A percentile compares a stretch with the other conserved stretches of the same genome.
Conservation (phyloP, 1,140 invertebrate species). For the Acromyrmex heyeri region DNA sequence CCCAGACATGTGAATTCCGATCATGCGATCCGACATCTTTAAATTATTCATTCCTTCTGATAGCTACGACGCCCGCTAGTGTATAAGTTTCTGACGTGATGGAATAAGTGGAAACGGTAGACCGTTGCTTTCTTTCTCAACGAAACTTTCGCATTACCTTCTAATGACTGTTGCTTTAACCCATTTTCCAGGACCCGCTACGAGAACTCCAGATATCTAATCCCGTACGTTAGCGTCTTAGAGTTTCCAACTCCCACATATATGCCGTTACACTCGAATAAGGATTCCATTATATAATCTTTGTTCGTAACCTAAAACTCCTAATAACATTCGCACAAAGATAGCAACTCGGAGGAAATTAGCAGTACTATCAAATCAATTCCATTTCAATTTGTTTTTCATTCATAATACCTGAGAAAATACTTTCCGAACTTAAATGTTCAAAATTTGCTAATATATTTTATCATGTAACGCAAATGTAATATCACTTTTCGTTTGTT, state of each 20-base stretch:
- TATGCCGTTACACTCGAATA: slow-evolving; percentile 62
- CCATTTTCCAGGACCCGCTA: slow-evolving; percentile 22
- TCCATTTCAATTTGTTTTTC: slow-evolving; percentile 24
- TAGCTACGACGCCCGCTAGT: slow-evolving; percentile 34
- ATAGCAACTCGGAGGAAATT: slow-evolving; percentile 31
- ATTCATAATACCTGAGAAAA: neutral
- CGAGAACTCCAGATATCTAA: slow-evolving; percentile 66
- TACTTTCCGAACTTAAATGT: neutral
- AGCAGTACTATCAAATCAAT: neutral
- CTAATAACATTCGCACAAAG: slow-evolving; percentile 42
- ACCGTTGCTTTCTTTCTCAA: slow-evolving; percentile 36
- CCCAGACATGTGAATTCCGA: slow-evolving; percentile 75
- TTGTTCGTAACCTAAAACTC: slow-evolving; percentile 45
- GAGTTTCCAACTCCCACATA: slow-evolving; percentile 47
- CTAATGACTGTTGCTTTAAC: slow-evolving; percentile 66
- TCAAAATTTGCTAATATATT: neutral
- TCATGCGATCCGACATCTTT: slow-evolving; percentile 72
- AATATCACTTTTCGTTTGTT: neutral
- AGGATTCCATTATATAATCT: slow-evolving; percentile 56
- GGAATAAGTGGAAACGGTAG: slow-evolving; percentile 68
- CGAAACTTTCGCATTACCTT: slow-evolving; percentile 74
- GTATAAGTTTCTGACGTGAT: slow-evolving; percentile 41
- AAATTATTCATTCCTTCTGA: slow-evolving; percentile 76
- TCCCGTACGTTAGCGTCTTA: slow-evolving; percentile 62
- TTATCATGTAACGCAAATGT: neutral